Evolutionary conservation across 2,888 invertebrate species (phyloP), one percentile per base, ranked within the genome.

Genomic region (Meloe dianella): DNA sequence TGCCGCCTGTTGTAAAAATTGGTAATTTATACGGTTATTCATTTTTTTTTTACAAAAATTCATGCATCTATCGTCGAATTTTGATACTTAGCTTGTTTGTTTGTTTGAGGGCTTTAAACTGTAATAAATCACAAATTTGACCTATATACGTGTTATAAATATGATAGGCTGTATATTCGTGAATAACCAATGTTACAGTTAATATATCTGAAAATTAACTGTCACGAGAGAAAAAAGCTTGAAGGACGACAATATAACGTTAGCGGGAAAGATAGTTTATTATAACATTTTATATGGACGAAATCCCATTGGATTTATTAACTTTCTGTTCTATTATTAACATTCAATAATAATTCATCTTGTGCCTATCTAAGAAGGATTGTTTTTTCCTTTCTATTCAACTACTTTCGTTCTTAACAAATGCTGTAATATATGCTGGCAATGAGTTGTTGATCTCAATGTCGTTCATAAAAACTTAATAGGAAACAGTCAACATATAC

Each of bases 1-100:
- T 83, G 71, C 83, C 83, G 59, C 81, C 83, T 57, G 79, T 81
- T 68, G 80, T 83, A 76, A 82, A 81, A 79, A 83, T 83, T 74
- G 83, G 83, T 83, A 76, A 79, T 82, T 75, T n/a, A 63, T 61
- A 7, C 8, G n/a, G 17, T 0, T 30, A 1, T 7, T 30, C 7
- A 1, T 30, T 30, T 30, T 30, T 30, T 30, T 30, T 27, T 32
- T 32, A 7, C 7, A 6, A 41, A 17, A 41, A 41, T 17, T 41
- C n/a, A 41, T 35, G 5, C 12, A 35, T 14, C 35, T 1, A 41
- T 41, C 41, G 10, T 27, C 4, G 4, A 27, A 27, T 27, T 27
- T 27, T 27, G 27, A 2, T 4, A 27, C 4, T 27, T 27, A 27
- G n/a, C n/a, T 27, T 3, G 27, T 27, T 4, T 27, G 4, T 27